Conservation (phyloP, 2,113 vertebrate species). For the Pelvicachromis taeniatus region DNA sequence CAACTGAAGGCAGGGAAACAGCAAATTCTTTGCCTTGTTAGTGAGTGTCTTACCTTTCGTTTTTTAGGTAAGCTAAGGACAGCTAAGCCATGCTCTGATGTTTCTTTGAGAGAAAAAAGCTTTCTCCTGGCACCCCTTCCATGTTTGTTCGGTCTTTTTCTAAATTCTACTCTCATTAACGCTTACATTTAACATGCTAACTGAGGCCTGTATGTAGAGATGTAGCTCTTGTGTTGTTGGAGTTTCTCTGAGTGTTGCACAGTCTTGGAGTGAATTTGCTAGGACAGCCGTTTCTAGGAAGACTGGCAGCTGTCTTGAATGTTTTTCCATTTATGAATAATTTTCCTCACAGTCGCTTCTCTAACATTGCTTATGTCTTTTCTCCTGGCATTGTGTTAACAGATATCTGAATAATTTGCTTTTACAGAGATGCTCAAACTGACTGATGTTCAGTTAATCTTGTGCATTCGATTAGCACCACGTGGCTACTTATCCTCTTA, state of each 20-base stretch:
- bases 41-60: not conserved
- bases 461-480: not conserved
- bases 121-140: not conserved
- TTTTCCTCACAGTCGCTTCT: not conserved
- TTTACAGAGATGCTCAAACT: not conserved
- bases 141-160: not conserved
- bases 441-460: not conserved
- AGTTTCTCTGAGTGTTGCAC: not conserved
- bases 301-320: not conserved
- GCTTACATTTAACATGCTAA: not conserved
- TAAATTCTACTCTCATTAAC: not conserved
- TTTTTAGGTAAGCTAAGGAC: not conserved
- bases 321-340: not conserved
- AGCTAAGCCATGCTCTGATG: not conserved
- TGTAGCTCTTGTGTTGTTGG: not conserved
- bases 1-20: not conserved
- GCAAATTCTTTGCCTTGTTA: not conserved
- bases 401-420: not conserved
- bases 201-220: not conserved
- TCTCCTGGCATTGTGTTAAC: not conserved
- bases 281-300: not conserved
- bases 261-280: not conserved
- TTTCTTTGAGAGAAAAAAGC: not conserved
- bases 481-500: not conserved
- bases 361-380: not conserved